These are phyloP conservation scores for Pantelozetes paolii DNA, from an alignment of 2,888 invertebrate species.

Conservation along the genomic window DNA sequence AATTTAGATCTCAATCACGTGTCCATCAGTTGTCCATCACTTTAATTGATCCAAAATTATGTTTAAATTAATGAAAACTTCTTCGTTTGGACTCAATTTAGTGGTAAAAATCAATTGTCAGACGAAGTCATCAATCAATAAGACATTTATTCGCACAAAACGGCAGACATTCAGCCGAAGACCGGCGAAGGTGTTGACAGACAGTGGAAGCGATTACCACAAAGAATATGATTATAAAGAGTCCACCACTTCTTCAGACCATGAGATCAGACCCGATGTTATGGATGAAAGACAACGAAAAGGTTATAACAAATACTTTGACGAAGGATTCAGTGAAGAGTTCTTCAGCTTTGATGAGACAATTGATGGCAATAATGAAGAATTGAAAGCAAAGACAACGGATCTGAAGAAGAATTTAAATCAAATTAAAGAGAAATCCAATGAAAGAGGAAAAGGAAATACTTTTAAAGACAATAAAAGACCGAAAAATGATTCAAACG, in stretches of 20 bases:
- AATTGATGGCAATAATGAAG: neutral
- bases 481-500: too few species aligned
- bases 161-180: constrained; percentile 13
- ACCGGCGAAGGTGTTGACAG: constrained; percentile 24
- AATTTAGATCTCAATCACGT: too few species aligned
- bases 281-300: neutral
- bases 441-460: neutral
- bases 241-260: neutral
- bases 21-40: too few species aligned
- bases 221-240: neutral
- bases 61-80: neutral
- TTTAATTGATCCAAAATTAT: neutral
- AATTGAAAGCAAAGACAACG: neutral
- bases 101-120: neutral
- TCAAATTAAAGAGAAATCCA: neutral
- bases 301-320: constrained; percentile 3
- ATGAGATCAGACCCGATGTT: neutral
- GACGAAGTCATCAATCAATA: neutral
- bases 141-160: neutral
- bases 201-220: constrained; percentile 6
- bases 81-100: neutral
- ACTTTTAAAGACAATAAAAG: neutral
- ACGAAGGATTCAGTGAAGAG: constrained; percentile 14
- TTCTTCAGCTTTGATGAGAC: neutral
- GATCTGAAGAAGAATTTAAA: neutral